Evolutionary conservation across 2,888 invertebrate genomes (phyloP), one percentile per base, ranked within the genome.

Genomic region (Panzeria rudis): DNA sequence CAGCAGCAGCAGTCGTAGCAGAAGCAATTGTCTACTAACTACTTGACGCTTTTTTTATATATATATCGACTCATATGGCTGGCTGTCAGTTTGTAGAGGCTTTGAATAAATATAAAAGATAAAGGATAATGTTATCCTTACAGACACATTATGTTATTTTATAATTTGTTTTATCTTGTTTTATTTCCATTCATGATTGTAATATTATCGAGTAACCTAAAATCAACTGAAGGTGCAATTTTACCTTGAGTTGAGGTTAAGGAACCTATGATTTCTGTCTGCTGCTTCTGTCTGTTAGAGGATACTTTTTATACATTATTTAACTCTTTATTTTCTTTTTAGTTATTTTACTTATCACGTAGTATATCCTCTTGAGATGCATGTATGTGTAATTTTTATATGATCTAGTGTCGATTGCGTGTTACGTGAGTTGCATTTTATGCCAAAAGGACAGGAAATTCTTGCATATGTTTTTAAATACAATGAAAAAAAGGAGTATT

Each of bases 21-120:
- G 41, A 86, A 88, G 87, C 88, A 89, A 90, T 90, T 89, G 88
- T 89, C 89, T 90, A 89, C 88, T 86, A 84, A 84, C 72, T 66
- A 84, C 83, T 85, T 85, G 78, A 85, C 78, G 85, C 82, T 78
- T 59, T 79, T 78, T 77, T 64, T 23, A 4, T 29, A 29, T 25
- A 7, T 20, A 11, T 2, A 35, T 44, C 25, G 11, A 20, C 44
- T 50, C 20, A n/a, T 20, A 64, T 32, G 29, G 15, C n/a, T 56
- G 9, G 15, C n/a, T 56, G 32, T 47, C 17, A 25, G 54, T 50
- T 47, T 50, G 20, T n/a, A 66, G 56, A 59, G 71, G 66, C 66
- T 75, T 82, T 71, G 32, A 61, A 47, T 47, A 77, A 11, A 1
- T 38, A 38, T 38, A 11, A 38, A 9, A 71, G 54, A 76, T 59